Conservation (phyloP, 2,888 invertebrate species). For the Pherbina coryleti region DNA sequence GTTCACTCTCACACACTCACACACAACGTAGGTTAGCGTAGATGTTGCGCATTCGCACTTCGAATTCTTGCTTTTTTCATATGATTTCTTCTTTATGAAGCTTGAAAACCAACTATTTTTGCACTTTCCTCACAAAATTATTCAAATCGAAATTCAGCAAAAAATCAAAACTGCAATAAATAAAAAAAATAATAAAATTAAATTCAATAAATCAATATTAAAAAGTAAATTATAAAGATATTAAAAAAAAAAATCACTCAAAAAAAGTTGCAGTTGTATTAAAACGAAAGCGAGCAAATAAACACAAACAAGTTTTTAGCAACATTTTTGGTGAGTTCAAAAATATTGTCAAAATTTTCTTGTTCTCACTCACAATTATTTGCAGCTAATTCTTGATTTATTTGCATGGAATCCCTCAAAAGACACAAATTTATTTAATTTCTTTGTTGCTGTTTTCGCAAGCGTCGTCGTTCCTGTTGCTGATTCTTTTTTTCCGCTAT, state of each 20-base stretch:
- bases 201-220: not conserved
- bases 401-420: not conserved
- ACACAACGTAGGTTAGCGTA: constrained; percentile 15
- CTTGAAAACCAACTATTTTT: not conserved
- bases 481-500: not conserved
- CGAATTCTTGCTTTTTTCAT: constrained; percentile 29
- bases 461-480: not conserved
- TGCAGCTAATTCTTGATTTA: not conserved
- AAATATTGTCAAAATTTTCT: not conserved
- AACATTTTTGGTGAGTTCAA: not conserved
- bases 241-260: not conserved
- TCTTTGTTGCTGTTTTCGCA: constrained; percentile 1
- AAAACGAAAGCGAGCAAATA: not conserved
- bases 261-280: not conserved
- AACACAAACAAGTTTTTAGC: not conserved
- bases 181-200: not conserved
- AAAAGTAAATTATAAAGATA: not conserved
- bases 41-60: constrained; percentile 49
- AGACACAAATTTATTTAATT: not conserved
- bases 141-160: constrained; percentile 2
- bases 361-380: not conserved
- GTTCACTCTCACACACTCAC: constrained; percentile 36
- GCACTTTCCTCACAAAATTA: constrained; percentile 4
- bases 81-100: constrained; percentile 40
- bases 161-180: constrained; percentile 23